phyloP scores from a whole-genome alignment of 2,888 invertebrate genomes.

The Osmoderma eremita region DNA sequence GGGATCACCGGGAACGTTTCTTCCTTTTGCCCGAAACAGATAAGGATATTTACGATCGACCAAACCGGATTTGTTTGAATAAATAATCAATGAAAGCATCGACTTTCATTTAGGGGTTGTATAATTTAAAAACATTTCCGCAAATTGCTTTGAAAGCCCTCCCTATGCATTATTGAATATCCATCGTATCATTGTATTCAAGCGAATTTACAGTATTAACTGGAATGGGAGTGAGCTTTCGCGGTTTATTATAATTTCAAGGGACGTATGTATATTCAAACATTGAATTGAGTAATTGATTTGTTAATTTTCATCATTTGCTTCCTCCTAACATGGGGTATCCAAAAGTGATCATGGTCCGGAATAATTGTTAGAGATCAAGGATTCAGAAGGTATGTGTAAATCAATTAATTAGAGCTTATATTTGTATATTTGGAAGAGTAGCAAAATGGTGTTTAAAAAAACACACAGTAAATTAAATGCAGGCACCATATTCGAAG shows the following conservation, averaged over 20 bases:
- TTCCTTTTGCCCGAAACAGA: conserved; percentile 28
- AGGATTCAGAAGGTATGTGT: too few relatives aligned
- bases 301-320: too few relatives aligned
- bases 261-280: too few relatives aligned
- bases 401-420: too few relatives aligned
- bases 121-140: conserved; percentile 54
- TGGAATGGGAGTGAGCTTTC: not conserved
- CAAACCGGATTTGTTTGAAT: conserved; percentile 47
- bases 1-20: not conserved
- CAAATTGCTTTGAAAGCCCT: conserved; percentile 54
- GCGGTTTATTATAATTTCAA: not conserved
- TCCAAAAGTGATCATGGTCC: too few relatives aligned
- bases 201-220: conserved; percentile 13
- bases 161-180: conserved; percentile 33
- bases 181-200: conserved; percentile 18
- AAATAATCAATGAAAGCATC: conserved; percentile 48
- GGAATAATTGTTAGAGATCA: too few relatives aligned
- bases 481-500: too few relatives aligned
- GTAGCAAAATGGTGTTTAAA: too few relatives aligned
- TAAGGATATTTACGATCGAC: conserved; percentile 37
- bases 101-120: conserved; percentile 45
- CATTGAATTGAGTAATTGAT: too few relatives aligned
- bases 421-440: too few relatives aligned
- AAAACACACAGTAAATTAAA: too few relatives aligned
- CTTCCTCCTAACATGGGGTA: too few relatives aligned